These are phyloP conservation scores for Prenolepis imparis DNA, from an alignment of 2,888 invertebrate genomes.

Conservation along the genomic window DNA sequence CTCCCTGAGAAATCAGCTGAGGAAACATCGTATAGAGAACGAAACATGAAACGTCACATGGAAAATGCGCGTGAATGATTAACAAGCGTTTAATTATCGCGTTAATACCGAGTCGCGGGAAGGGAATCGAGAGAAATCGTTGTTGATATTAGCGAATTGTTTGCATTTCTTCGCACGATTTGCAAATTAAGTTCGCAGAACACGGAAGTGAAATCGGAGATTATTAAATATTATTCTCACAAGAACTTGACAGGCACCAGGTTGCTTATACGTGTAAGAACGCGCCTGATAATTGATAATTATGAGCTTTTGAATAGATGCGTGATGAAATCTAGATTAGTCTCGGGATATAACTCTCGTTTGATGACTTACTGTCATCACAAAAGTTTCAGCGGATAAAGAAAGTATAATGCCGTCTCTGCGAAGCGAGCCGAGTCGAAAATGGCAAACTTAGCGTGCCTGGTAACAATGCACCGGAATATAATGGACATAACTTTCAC, in stretches of 20 bases:
- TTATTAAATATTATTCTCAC: conserved; percentile 65
- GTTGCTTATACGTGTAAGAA: conserved; percentile 11
- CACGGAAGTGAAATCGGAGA: conserved; percentile 58
- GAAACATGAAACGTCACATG: conserved; percentile 5
- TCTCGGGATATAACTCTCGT: background rate
- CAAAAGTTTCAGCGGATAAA: background rate
- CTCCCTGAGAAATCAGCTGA: background rate
- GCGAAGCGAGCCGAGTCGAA: background rate
- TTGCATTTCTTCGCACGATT: conserved; percentile 50
- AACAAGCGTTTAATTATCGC: conserved; percentile 48
- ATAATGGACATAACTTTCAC: conserved; percentile 40
- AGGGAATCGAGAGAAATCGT: conserved; percentile 43
- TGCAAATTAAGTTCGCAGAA: conserved; percentile 35
- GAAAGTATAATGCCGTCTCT: background rate
- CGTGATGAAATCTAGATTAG: background rate
- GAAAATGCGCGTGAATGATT: conserved; percentile 41
- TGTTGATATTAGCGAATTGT: conserved; percentile 5
- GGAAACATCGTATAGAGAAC: background rate
- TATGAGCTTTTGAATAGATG: background rate
- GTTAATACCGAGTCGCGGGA: conserved; percentile 4
- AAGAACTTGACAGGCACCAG: conserved; percentile 14
- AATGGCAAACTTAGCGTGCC: background rate
- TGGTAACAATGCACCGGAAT: conserved; percentile 22
- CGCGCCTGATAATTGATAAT: conserved; percentile 34
- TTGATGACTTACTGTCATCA: background rate